phyloP scores from a whole-genome alignment of 2,797 vertebrate species.

The Brotula barbata region DNA sequence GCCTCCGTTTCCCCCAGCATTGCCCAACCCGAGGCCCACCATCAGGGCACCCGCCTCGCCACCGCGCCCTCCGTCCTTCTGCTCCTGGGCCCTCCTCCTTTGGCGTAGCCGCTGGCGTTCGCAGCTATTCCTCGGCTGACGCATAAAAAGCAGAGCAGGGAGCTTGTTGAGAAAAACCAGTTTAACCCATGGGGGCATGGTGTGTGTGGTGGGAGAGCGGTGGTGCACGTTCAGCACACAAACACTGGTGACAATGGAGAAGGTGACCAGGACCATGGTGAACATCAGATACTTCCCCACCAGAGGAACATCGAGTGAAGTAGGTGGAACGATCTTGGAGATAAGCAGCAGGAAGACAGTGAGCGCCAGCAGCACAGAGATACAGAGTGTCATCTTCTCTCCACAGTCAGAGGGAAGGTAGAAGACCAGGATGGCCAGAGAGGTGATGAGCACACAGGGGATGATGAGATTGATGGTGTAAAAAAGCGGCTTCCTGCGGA shows the following conservation, averaged over 20 bases:
- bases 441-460: conserved; percentile 95
- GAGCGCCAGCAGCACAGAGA: conserved; percentile 92
- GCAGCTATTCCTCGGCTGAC: conserved; percentile 88
- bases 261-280: conserved; percentile 97
- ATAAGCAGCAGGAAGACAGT: conserved; percentile 96
- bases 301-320: conserved; percentile 93
- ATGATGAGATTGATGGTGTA: conserved; percentile 99
- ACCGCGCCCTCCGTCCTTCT: conserved; percentile 71
- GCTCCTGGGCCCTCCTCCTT: conserved; percentile 81
- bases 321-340: conserved; percentile 95
- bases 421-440: conserved; percentile 93
- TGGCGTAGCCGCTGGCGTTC: conserved; percentile 90
- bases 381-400: conserved; percentile 96
- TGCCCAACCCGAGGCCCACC: conserved; percentile 73
- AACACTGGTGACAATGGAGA: conserved; percentile 95
- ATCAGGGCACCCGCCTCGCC: conserved; percentile 72
- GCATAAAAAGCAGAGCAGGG: conserved; percentile 92
- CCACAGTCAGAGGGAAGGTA: conserved; percentile 95
- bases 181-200: conserved; percentile 96
- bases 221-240: conserved; percentile 96
- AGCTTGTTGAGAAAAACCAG: conserved; percentile 92
- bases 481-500: conserved; percentile 94
- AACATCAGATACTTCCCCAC: conserved; percentile 98
- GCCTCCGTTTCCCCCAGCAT: conserved; percentile 52
- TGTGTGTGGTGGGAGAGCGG: conserved; percentile 95